These are phyloP conservation scores for Amphiprion ocellaris DNA, from an alignment of 2,113 vertebrate species.

Conservation along the genomic window DNA sequence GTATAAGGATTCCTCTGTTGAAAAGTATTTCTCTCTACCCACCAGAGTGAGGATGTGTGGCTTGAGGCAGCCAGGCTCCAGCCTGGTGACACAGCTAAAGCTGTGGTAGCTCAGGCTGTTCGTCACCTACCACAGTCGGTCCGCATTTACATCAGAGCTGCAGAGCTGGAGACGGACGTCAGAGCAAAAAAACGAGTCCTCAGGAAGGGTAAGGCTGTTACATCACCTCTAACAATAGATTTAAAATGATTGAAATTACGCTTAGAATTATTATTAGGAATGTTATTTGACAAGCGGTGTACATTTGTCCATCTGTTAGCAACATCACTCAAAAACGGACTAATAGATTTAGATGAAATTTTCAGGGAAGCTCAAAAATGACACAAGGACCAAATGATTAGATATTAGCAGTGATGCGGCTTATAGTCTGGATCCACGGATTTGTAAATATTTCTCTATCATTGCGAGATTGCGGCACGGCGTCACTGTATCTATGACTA, in stretches of 20 bases:
- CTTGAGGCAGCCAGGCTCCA: constrained; percentile 96
- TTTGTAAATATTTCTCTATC: no score
- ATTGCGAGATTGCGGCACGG: no score
- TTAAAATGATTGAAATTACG: background rate
- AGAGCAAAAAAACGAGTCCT: constrained; percentile 97
- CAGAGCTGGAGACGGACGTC: constrained; percentile 96
- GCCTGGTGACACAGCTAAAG: constrained; percentile 97
- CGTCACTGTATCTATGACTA: no score
- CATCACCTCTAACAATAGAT: background rate
- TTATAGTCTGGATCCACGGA: no score
- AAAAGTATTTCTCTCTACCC: constrained; percentile 22
- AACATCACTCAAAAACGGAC: no score
- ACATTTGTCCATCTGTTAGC: no score
- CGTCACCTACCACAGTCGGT: constrained; percentile 96
- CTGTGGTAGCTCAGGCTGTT: constrained; percentile 97
- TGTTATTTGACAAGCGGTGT: no score
- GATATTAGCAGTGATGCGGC: no score
- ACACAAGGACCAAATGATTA: no score
- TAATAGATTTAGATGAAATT: no score
- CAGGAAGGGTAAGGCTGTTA: constrained; percentile 88
- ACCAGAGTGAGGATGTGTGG: constrained; percentile 98
- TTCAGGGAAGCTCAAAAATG: no score
- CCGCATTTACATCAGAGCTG: constrained; percentile 96
- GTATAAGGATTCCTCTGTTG: background rate
- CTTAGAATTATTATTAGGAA: no score